Base-by-base conservation (phyloP, 2,888 invertebrate species). In the Pantelozetes paolii region DNA sequence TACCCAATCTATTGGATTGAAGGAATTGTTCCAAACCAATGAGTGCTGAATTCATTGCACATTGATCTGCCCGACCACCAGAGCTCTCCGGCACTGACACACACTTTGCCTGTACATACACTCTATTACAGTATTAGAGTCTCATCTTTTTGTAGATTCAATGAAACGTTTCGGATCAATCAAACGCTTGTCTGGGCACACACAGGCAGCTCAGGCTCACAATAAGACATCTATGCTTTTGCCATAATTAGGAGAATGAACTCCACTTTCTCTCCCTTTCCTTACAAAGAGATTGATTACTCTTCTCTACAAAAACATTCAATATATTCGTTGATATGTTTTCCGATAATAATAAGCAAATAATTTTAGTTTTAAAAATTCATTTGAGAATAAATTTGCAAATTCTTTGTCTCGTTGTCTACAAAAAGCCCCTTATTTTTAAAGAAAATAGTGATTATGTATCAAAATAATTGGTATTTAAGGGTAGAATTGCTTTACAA, bases 151-250 rank as follows among this genome's bases (percentile, higher is more conserved):
- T 69, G 69, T 69, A 45, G 69, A 69, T 69, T 69, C 69, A 69
- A 69, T 69, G 69, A 69, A 69, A 69, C 69, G 69, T 69, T 69
- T 69, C 69, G 45, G 42, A 42, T 69, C 69, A 69, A 69, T 69
- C 69, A 42, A 69, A 69, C 69, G 69, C 69, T 69, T 69, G 69
- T 69, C 69, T 69, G 69, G 69, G 69, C 69, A 69, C 69, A 69
- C 54, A 11, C 23, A 23, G 54, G 28, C 59, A 59, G 23, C 30
- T 13, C 30, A 62, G 9, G n/a, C 36, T 8, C 15, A 20, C 26
- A 18, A 23, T 40, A 40, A 69, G 45, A 40, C 69, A 69, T 45
- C 20, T 26, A 64, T 64, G 69, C 45, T 69, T 45, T 69, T 69
- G 69, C 69, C 40, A 26, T 42, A 69, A 69, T 69, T 69, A 69